These are phyloP conservation scores for Teleogryllus occipitalis DNA, from an alignment of 1,140 invertebrate genomes.

Conservation along the genomic window DNA sequence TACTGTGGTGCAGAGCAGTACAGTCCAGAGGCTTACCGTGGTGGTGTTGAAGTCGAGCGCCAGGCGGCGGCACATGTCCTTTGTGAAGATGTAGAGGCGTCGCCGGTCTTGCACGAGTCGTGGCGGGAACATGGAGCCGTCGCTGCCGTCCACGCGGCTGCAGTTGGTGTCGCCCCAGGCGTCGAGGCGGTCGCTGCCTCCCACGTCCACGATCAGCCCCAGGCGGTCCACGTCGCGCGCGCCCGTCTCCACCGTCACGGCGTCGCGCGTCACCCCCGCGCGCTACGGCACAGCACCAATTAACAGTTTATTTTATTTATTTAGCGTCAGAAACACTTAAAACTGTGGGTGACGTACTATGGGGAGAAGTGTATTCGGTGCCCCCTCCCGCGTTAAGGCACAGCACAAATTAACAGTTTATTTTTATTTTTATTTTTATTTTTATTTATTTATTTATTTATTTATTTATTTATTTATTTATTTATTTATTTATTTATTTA, in stretches of 20 bases:
- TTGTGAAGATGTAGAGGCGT: conserved; percentile 54
- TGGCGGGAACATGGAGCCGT: conserved; percentile 69
- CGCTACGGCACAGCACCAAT: conserved; percentile 49
- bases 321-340: too few species aligned
- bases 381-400: too few species aligned
- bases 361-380: too few species aligned
- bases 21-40: neutral
- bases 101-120: conserved; percentile 43
- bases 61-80: conserved; percentile 61
- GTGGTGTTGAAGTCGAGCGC: conserved; percentile 47
- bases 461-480: too few species aligned
- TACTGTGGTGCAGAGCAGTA: too few species aligned
- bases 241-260: conserved; percentile 62
- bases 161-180: conserved; percentile 61
- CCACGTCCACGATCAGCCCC: conserved; percentile 53
- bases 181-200: conserved; percentile 46
- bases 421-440: too few species aligned
- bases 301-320: too few species aligned
- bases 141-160: conserved; percentile 65
- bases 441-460: too few species aligned
- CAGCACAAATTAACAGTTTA: too few species aligned
- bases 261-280: conserved; percentile 53
- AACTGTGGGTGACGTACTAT: too few species aligned
- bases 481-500: too few species aligned
- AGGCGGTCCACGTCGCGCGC: conserved; percentile 48